Evolutionary conservation across 2,113 vertebrate genomes (phyloP).

Genomic region (Harpagus bidentatus): DNA sequence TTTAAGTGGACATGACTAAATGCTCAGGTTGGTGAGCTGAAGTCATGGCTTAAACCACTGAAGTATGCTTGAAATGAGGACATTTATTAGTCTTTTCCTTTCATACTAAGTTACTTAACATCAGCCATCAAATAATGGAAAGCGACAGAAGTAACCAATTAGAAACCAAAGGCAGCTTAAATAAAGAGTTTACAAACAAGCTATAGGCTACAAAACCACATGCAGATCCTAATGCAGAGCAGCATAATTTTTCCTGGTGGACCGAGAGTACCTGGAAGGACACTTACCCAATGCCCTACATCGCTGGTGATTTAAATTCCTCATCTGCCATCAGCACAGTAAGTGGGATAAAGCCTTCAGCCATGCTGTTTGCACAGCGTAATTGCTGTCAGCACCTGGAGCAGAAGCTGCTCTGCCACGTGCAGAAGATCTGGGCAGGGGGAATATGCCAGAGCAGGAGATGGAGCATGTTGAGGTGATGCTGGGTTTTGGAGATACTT

Average conservation of each 20-base stretch:
- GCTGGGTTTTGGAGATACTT: not conserved
- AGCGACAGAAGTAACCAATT: not conserved
- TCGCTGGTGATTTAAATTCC: not conserved
- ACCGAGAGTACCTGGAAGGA: not conserved
- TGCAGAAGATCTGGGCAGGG: not conserved
- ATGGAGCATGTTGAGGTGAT: too few relatives aligned
- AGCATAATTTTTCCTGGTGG: not conserved
- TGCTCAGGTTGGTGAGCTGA: not conserved
- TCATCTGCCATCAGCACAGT: not conserved
- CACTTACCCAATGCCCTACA: too few relatives aligned
- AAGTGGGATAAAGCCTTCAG: not conserved
- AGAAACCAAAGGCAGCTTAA: not conserved
- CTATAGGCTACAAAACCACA: not conserved
- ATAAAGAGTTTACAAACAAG: not conserved
- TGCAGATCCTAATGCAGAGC: not conserved
- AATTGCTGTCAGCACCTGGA: not conserved
- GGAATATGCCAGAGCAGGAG: not conserved
- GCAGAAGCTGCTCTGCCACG: not conserved
- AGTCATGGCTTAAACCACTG: not conserved
- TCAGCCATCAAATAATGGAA: not conserved
- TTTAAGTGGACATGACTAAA: not conserved
- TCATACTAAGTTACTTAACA: not conserved
- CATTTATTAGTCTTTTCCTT: not conserved
- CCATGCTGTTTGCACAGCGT: accelerated
- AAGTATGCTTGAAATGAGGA: not conserved